phyloP scores from a whole-genome alignment of 2,797 vertebrate species.

The Hapalemur alaotrensis region DNA sequence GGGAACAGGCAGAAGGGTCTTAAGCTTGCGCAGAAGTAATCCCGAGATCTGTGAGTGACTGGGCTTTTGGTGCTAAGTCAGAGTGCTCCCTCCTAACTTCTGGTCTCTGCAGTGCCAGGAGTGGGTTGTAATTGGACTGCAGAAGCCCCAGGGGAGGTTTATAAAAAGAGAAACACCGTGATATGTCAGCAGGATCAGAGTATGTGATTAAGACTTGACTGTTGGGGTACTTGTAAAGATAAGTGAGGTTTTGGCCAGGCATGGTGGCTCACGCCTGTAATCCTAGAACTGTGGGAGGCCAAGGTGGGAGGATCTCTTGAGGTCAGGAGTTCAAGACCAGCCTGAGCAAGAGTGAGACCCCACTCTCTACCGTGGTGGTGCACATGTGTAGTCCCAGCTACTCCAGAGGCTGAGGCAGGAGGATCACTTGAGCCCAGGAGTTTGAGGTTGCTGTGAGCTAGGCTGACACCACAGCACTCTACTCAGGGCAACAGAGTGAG shows the following conservation, averaged over 20 bases:
- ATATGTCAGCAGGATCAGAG: neutral
- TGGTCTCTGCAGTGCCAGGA: no score
- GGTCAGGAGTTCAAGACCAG: neutral
- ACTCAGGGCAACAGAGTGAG: no score
- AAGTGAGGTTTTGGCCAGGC: neutral
- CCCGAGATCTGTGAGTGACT: neutral
- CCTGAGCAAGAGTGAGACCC: no score
- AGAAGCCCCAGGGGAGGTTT: neutral
- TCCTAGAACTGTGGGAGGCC: neutral
- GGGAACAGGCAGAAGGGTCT: neutral
- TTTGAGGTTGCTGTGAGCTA: no score
- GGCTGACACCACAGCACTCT: no score
- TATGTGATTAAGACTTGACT: neutral
- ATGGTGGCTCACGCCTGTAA: neutral
- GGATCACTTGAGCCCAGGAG: no score
- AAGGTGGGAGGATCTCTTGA: neutral
- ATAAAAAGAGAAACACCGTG: neutral
- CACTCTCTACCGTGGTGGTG: no score
- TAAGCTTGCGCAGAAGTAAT: neutral
- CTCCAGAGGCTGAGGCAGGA: no score
- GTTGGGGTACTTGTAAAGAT: neutral
- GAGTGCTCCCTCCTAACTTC: neutral
- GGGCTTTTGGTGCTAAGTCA: rapidly evolving
- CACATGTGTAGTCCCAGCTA: no score
- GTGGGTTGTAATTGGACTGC: neutral